phyloP scores from a whole-genome alignment of 2,888 invertebrate species.

The Caenorhabditis sp. region DNA sequence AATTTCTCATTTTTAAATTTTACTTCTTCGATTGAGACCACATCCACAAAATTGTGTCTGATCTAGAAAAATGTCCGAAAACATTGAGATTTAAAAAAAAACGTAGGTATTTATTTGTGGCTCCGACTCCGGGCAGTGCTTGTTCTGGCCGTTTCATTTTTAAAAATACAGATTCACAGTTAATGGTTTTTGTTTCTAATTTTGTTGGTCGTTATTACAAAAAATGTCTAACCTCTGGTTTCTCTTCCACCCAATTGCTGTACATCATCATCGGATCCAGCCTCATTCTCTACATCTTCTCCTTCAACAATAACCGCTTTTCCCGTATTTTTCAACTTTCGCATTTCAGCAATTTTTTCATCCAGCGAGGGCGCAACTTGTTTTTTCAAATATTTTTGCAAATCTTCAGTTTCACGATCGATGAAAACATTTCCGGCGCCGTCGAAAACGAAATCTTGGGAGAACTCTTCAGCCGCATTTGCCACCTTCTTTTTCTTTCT shows the following conservation, averaged over 20 bases:
- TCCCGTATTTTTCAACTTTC: slow-evolving; percentile 47
- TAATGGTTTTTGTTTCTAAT: too few species aligned
- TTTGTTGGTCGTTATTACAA: too few species aligned
- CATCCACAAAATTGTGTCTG: too few species aligned
- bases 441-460: slow-evolving; percentile 55
- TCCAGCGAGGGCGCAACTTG: slow-evolving; percentile 58
- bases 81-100: too few species aligned
- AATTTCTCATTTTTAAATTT: too few species aligned
- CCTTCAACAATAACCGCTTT: slow-evolving; percentile 45
- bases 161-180: too few species aligned
- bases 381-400: slow-evolving; percentile 55
- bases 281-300: slow-evolving; percentile 12
- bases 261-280: slow-evolving; percentile 49
- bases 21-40: too few species aligned
- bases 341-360: slow-evolving; percentile 62
- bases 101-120: too few species aligned
- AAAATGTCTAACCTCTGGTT: slow-evolving; percentile 23
- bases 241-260: slow-evolving; percentile 57
- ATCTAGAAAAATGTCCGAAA: too few species aligned
- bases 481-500: slow-evolving; percentile 59
- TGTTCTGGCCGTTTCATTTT: too few species aligned
- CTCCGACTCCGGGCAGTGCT: too few species aligned
- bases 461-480: slow-evolving; percentile 54
- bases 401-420: slow-evolving; percentile 49
- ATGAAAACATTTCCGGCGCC: slow-evolving; percentile 15